Percentiles rank a stretch among this genome's conserved stretches.
Evolutionary conservation across 2,113 vertebrate species (phyloP).

Genomic region (Tringa solitaria): DNA sequence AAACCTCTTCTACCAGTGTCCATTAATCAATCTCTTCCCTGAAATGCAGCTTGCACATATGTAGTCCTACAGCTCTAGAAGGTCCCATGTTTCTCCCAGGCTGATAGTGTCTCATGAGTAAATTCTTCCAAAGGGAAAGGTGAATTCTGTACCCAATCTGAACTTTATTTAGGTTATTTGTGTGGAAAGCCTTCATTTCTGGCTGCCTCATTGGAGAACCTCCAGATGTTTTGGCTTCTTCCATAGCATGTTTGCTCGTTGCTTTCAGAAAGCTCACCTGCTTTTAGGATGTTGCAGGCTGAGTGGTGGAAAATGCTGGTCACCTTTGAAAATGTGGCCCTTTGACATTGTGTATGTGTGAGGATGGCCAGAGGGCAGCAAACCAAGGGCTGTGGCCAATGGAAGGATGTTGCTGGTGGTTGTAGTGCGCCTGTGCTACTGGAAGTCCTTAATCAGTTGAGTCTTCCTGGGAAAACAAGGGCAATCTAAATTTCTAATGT

Average conservation of each 20-base stretch:
- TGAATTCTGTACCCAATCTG: not conserved
- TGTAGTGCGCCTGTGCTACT: not conserved
- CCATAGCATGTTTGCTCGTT: fast-evolving
- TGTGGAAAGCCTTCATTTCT: not conserved
- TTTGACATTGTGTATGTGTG: fast-evolving
- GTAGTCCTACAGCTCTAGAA: not conserved
- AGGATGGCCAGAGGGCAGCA: not conserved
- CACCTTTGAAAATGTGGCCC: not conserved
- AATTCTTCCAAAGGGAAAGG: not conserved
- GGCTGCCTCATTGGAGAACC: fast-evolving
- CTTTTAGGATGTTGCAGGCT: not conserved
- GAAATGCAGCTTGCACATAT: not conserved
- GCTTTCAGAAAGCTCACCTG: not conserved
- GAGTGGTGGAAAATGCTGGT: not conserved
- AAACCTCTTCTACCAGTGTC: not conserved
- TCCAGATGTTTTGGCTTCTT: not conserved
- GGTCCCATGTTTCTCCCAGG: not conserved
- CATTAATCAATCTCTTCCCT: not conserved
- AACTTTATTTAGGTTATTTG: not conserved
- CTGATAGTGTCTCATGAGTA: not conserved
- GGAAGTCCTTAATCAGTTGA: not conserved
- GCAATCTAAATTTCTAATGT: not conserved
- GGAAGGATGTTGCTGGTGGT: not conserved
- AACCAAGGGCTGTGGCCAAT: fast-evolving
- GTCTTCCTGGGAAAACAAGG: not conserved